These are phyloP conservation scores for Stomorhina lunata DNA, from an alignment of 2,888 invertebrate genomes.

Conservation along the genomic window DNA sequence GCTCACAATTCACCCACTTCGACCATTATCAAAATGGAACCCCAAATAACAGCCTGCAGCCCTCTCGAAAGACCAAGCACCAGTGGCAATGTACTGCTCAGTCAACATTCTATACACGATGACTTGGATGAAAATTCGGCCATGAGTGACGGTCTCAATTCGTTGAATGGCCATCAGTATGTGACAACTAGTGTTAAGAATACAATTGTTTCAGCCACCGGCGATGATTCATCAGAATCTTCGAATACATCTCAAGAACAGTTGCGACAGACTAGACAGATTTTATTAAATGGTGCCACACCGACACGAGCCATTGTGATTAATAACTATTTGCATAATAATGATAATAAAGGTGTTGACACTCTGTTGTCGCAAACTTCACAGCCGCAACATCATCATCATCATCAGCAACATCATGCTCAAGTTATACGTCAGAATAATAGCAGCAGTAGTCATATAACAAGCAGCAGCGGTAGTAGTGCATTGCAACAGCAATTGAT, in stretches of 20 bases:
- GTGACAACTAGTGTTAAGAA: slow-evolving; percentile 68
- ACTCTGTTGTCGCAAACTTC: slow-evolving; percentile 56
- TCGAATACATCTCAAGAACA: slow-evolving; percentile 74
- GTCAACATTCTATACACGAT: slow-evolving; percentile 63
- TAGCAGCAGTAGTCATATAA: slow-evolving; percentile 46
- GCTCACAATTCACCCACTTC: slow-evolving; percentile 63
- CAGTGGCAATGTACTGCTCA: slow-evolving; percentile 58
- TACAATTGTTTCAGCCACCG: slow-evolving; percentile 73
- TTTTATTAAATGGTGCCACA: slow-evolving; percentile 70
- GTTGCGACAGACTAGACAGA: slow-evolving; percentile 69
- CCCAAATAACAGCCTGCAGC: slow-evolving; percentile 54
- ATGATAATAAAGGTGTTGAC: slow-evolving; percentile 72
- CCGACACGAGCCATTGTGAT: slow-evolving; percentile 77
- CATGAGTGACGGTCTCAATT: slow-evolving; percentile 72
- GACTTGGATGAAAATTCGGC: slow-evolving; percentile 71
- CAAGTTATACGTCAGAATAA: slow-evolving; percentile 70
- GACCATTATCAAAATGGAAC: slow-evolving; percentile 71
- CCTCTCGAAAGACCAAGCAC: slow-evolving; percentile 63
- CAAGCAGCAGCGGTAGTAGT: slow-evolving; percentile 63
- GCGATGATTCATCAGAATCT: slow-evolving; percentile 77
- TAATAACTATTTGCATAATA: slow-evolving; percentile 77
- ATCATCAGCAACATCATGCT: slow-evolving; percentile 67
- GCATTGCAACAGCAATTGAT: slow-evolving; percentile 73
- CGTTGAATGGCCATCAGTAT: slow-evolving; percentile 69
- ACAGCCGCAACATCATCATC: slow-evolving; percentile 66